Percentiles rank a stretch among this genome's conserved stretches.
These are phyloP conservation scores for Brachyhypopomus occidentalis DNA, from an alignment of 2,113 vertebrate species.

Conservation along the genomic window DNA sequence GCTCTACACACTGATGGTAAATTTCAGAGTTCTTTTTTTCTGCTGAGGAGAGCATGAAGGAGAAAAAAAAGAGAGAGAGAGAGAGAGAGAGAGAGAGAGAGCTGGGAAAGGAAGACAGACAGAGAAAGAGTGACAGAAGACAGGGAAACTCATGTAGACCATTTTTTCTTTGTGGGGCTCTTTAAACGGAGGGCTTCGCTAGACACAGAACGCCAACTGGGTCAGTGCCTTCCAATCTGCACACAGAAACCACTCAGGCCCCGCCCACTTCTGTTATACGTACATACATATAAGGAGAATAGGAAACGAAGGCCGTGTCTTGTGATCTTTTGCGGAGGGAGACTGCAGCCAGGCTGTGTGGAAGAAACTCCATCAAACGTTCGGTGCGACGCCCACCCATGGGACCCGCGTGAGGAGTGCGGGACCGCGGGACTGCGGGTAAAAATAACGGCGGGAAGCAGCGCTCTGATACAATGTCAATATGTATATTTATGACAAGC, in stretches of 20 bases:
- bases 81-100: slow-evolving; percentile 17
- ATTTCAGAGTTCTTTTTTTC: too few species aligned
- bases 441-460: slow-evolving; percentile 41
- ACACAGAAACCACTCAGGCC: slow-evolving; percentile 48
- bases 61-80: slow-evolving; percentile 21
- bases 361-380: slow-evolving; percentile 51
- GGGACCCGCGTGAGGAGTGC: slow-evolving; percentile 33
- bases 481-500: slow-evolving; percentile 54
- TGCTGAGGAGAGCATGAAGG: too few species aligned
- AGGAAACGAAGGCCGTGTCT: slow-evolving; percentile 61
- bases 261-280: slow-evolving; percentile 37
- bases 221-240: slow-evolving; percentile 54
- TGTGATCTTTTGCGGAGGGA: slow-evolving; percentile 51
- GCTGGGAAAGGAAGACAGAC: slow-evolving; percentile 5
- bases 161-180: slow-evolving; percentile 10
- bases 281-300: slow-evolving; percentile 49
- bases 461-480: slow-evolving; percentile 51
- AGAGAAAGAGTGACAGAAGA: too few species aligned
- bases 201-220: slow-evolving; percentile 48
- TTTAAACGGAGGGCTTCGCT: slow-evolving; percentile 32
- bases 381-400: slow-evolving; percentile 27
- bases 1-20: too few species aligned
- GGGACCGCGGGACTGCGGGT: slow-evolving; percentile 37
- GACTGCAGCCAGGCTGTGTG: slow-evolving; percentile 35
- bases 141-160: too few species aligned